Evolutionary conservation across 2,888 invertebrate species (phyloP).

Genomic region (Cryptophagus acutangulus): DNA sequence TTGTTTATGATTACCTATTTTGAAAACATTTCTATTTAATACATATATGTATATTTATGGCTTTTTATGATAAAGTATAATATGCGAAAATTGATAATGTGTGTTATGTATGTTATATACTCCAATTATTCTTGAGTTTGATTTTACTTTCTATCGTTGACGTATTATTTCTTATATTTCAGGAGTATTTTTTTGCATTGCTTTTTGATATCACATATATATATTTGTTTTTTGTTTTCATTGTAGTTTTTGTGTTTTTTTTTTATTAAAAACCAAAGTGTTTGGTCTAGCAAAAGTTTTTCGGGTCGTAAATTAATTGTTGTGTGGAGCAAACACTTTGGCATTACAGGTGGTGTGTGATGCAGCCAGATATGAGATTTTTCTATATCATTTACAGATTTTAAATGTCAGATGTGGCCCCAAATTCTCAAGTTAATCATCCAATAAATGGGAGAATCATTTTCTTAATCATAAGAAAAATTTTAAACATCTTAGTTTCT

Average conservation of each 20-base stretch:
- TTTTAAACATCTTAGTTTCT: conserved; percentile 28
- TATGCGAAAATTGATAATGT: no score
- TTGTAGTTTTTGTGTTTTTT: conserved; percentile 20
- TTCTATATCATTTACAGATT: conserved; percentile 45
- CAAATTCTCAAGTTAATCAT: conserved; percentile 12
- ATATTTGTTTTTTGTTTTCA: conserved; percentile 30
- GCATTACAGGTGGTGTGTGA: conserved; percentile 33
- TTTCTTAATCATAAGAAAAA: conserved; percentile 31
- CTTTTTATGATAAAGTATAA: not conserved
- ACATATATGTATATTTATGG: not conserved
- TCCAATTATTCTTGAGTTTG: not conserved
- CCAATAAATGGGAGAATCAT: conserved; percentile 24
- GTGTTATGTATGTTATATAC: no score
- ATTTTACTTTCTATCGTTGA: not conserved
- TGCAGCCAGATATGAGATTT: conserved; percentile 41
- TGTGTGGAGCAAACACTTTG: conserved; percentile 1
- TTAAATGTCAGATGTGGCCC: conserved; percentile 31
- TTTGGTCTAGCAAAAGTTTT: not conserved
- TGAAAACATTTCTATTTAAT: conserved; percentile 28
- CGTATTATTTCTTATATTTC: conserved; percentile 24
- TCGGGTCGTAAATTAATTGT: not conserved
- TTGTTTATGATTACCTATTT: conserved; percentile 27
- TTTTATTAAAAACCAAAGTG: not conserved
- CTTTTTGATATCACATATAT: no score
- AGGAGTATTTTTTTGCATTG: conserved; percentile 24